Evolutionary conservation across 1,140 invertebrate genomes (phyloP).

Genomic region (Drosophila ironensis): DNA sequence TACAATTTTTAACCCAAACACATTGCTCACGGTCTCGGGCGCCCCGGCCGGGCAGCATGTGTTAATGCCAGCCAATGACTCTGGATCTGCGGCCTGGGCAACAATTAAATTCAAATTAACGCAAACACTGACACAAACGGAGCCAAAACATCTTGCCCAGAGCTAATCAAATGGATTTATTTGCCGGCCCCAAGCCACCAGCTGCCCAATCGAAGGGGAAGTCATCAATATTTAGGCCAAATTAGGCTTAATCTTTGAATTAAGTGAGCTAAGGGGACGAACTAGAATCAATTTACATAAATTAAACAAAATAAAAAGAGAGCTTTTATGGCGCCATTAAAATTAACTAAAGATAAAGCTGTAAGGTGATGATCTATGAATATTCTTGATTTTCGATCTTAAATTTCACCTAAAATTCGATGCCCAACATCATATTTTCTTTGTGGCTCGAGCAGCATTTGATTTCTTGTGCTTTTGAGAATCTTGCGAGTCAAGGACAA

Average conservation of each 20-base stretch:
- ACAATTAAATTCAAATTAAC: constrained; percentile 75
- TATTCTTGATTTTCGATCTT: too few species aligned
- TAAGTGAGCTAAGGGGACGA: not conserved
- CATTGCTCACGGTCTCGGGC: constrained; percentile 42
- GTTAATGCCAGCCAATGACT: constrained; percentile 54
- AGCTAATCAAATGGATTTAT: constrained; percentile 37
- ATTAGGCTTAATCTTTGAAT: constrained; percentile 1
- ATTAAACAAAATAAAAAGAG: not conserved
- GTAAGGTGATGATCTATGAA: too few species aligned
- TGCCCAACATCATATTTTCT: too few species aligned
- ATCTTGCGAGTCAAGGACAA: not conserved
- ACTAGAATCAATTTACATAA: not conserved
- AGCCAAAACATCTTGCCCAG: constrained; percentile 12
- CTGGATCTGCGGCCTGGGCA: not conserved
- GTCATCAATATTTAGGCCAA: constrained; percentile 19
- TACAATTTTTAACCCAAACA: constrained; percentile 70
- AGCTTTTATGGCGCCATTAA: not conserved
- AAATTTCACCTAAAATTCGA: too few species aligned
- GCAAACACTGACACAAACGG: constrained; percentile 33
- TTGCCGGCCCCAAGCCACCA: constrained; percentile 9
- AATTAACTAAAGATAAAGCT: not conserved
- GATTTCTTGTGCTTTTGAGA: not conserved
- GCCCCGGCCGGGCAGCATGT: constrained; percentile 36
- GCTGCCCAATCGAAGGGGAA: constrained; percentile 8
- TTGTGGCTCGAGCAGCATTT: not conserved